Percentiles rank a stretch among this genome's conserved stretches.
phyloP scores from a whole-genome alignment of 2,888 invertebrate genomes.

The Drosophila bunnanda region DNA sequence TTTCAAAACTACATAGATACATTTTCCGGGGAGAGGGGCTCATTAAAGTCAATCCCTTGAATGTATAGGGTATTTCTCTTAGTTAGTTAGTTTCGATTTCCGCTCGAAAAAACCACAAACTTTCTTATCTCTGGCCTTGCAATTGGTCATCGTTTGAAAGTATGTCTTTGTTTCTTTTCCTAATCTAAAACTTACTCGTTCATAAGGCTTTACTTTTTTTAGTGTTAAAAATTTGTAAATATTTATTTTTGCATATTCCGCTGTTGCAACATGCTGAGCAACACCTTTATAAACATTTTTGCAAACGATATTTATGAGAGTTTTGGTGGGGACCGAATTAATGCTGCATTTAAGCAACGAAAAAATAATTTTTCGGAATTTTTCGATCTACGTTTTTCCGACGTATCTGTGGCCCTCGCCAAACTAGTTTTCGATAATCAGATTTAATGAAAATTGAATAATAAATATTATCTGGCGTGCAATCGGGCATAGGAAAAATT shows the following conservation, averaged over 20 bases:
- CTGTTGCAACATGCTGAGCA: slow-evolving; percentile 70
- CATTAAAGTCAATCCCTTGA: not conserved
- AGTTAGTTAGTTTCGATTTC: slow-evolving; percentile 43
- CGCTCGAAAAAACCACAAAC: slow-evolving; percentile 55
- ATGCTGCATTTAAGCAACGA: slow-evolving; percentile 77
- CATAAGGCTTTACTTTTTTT: slow-evolving; percentile 19
- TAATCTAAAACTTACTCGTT: slow-evolving; percentile 67
- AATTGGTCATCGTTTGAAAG: slow-evolving; percentile 42
- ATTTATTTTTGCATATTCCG: slow-evolving; percentile 37
- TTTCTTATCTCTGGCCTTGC: slow-evolving; percentile 62
- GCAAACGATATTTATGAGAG: slow-evolving; percentile 64
- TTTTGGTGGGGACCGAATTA: slow-evolving; percentile 66
- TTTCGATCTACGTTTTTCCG: slow-evolving; percentile 32
- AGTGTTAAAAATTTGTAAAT: not conserved
- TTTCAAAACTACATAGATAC: slow-evolving; percentile 5
- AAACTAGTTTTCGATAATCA: slow-evolving; percentile 69
- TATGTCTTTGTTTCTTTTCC: slow-evolving; percentile 45
- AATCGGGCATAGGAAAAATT: slow-evolving; percentile 49
- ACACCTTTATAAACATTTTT: slow-evolving; percentile 70
- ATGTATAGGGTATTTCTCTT: slow-evolving; percentile 32
- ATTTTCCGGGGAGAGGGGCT: not conserved
- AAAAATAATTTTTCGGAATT: slow-evolving; percentile 71
- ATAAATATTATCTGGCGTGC: slow-evolving; percentile 71
- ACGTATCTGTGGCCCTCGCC: slow-evolving; percentile 12
- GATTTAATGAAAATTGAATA: slow-evolving; percentile 79